Evolutionary conservation across 2,797 vertebrate genomes (phyloP).

Genomic region (Typhlichthys subterraneus): DNA sequence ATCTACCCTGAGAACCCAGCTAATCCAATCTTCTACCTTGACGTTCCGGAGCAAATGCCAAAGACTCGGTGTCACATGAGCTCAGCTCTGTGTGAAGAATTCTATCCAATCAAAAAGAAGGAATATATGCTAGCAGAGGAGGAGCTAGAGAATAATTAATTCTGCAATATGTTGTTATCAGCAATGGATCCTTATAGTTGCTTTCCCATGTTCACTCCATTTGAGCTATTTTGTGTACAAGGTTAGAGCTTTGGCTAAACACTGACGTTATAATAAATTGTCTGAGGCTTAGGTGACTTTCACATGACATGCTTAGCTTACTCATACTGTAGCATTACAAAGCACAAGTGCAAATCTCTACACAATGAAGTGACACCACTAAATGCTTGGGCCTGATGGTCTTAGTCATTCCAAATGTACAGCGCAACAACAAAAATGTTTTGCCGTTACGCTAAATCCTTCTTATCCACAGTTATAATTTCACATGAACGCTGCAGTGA

Average conservation of each 20-base stretch:
- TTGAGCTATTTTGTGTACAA: constrained; percentile 28
- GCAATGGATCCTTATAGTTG: constrained; percentile 11
- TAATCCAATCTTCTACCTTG: constrained; percentile 61
- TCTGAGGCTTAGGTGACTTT: constrained; percentile 24
- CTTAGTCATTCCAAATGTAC: not conserved
- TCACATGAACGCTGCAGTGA: not conserved
- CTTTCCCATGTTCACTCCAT: constrained; percentile 33
- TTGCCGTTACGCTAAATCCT: constrained; percentile 1
- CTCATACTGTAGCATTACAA: constrained; percentile 12
- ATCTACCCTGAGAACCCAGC: constrained; percentile 54
- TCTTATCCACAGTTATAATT: not conserved
- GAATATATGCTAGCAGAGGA: not conserved
- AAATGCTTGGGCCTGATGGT: not conserved
- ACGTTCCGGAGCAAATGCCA: constrained; percentile 47
- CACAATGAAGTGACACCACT: not conserved
- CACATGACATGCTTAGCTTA: constrained; percentile 25
- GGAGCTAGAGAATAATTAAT: not conserved
- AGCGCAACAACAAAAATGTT: not conserved
- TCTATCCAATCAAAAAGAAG: not conserved
- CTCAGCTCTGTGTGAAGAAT: constrained; percentile 29
- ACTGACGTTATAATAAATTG: not conserved
- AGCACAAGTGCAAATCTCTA: constrained; percentile 13
- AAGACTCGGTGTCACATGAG: constrained; percentile 35
- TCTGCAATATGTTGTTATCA: not conserved
- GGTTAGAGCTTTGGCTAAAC: constrained; percentile 29